Conservation (phyloP, 2,888 invertebrate species). For the Drosophila crucigera region DNA sequence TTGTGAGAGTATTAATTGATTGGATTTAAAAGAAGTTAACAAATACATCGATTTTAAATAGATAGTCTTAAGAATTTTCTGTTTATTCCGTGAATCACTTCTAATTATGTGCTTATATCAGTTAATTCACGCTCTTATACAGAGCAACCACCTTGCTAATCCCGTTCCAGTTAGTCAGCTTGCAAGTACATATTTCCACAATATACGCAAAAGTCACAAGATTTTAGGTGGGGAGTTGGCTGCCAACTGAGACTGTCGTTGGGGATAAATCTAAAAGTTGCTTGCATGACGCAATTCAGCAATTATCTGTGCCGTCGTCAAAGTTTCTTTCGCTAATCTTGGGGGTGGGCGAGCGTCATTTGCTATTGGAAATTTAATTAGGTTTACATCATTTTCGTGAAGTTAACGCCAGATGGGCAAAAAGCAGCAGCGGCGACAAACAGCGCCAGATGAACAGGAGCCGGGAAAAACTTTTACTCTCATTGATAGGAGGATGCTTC, state of each 20-base stretch:
- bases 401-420: constrained; percentile 75
- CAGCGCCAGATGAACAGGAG: constrained; percentile 42
- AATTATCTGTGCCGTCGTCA: constrained; percentile 74
- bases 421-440: constrained; percentile 31
- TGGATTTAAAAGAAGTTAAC: not conserved
- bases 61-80: not conserved
- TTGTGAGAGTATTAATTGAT: not conserved
- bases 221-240: not conserved
- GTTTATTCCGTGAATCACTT: constrained; percentile 15
- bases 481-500: constrained; percentile 16
- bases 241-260: not conserved
- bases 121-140: constrained; percentile 1
- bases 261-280: constrained; percentile 44
- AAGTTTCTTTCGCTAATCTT: constrained; percentile 64
- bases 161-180: not conserved
- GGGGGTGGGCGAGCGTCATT: constrained; percentile 33
- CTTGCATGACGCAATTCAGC: constrained; percentile 72
- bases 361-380: constrained; percentile 81
- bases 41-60: not conserved
- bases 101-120: constrained; percentile 18
- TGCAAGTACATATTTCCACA: constrained; percentile 15
- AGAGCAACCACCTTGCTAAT: constrained; percentile 1
- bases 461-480: constrained; percentile 58
- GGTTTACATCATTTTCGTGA: constrained; percentile 79
- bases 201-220: constrained; percentile 13